These are phyloP conservation scores for Gerris lacustris DNA, from an alignment of 2,888 invertebrate species.

Conservation along the genomic window DNA sequence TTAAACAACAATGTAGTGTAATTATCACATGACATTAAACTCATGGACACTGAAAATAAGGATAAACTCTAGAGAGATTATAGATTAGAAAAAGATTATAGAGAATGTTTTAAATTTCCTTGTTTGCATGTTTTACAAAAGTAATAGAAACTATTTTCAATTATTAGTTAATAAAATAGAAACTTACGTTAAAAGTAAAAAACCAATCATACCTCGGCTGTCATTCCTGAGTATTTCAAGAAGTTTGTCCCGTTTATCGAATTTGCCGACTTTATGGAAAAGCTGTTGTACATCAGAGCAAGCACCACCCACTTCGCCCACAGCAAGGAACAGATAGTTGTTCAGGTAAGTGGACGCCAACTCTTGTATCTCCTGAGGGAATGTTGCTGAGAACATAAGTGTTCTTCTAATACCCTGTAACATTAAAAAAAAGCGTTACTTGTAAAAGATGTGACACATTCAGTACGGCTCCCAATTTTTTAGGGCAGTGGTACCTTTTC, in stretches of 20 bases:
- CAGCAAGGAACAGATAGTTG: slow-evolving; percentile 71
- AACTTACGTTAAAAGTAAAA: no score
- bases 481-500: no score
- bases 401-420: slow-evolving; percentile 50
- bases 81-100: no score
- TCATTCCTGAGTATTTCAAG: slow-evolving; percentile 46
- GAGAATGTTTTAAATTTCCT: no score
- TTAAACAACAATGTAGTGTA: slow-evolving; percentile 28
- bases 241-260: slow-evolving; percentile 62
- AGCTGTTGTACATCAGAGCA: slow-evolving; percentile 79
- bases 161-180: no score
- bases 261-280: slow-evolving; percentile 54
- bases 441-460: no score
- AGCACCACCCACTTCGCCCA: slow-evolving; percentile 88
- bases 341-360: slow-evolving; percentile 65
- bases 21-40: neutral
- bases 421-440: slow-evolving; percentile 15
- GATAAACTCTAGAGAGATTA: no score
- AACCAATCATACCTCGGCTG: no score
- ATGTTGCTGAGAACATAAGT: slow-evolving; percentile 68
- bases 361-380: slow-evolving; percentile 64
- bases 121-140: no score
- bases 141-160: no score
- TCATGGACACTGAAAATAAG: neutral
- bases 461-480: no score